Conservation (phyloP, 1,140 invertebrate genomes). For the Meloidogyne floridensis region DNA sequence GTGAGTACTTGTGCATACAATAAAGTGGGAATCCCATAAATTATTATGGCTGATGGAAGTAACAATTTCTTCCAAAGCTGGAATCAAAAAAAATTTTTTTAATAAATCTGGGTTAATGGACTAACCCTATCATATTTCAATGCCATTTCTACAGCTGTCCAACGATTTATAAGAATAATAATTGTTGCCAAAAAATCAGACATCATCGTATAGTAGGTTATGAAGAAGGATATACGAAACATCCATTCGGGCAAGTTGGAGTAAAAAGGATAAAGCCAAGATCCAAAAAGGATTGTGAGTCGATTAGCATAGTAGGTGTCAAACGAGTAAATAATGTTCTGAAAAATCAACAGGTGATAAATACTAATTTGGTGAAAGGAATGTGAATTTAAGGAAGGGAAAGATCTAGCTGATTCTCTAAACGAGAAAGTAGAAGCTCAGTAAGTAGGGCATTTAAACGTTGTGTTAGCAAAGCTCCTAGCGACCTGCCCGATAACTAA, state of each 20-base stretch:
- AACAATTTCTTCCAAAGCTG: slow-evolving; percentile 14
- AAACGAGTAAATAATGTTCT: slow-evolving; percentile 2
- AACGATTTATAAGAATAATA: slow-evolving; percentile 8
- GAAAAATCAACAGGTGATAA: neutral
- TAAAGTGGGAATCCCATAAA: neutral
- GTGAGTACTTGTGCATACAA: neutral
- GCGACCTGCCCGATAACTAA: too few relatives aligned
- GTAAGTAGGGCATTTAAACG: too few relatives aligned
- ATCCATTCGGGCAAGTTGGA: neutral
- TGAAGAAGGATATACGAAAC: slow-evolving; percentile 3
- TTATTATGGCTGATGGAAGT: neutral
- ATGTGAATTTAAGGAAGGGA: too few relatives aligned
- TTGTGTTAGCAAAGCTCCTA: too few relatives aligned
- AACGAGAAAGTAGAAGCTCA: too few relatives aligned
- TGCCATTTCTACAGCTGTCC: slow-evolving; percentile 1
- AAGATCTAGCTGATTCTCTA: too few relatives aligned
- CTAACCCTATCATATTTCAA: neutral
- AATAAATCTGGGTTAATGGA: too few relatives aligned
- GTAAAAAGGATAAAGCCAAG: slow-evolving; percentile 6
- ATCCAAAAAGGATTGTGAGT: neutral
- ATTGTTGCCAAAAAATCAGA: slow-evolving; percentile 12
- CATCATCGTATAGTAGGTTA: neutral
- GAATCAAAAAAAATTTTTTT: too few relatives aligned
- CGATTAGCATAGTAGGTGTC: neutral
- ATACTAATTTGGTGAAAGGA: too few relatives aligned